phyloP scores from a whole-genome alignment of 2,113 vertebrate species.

The Chaenogobius annularis region DNA sequence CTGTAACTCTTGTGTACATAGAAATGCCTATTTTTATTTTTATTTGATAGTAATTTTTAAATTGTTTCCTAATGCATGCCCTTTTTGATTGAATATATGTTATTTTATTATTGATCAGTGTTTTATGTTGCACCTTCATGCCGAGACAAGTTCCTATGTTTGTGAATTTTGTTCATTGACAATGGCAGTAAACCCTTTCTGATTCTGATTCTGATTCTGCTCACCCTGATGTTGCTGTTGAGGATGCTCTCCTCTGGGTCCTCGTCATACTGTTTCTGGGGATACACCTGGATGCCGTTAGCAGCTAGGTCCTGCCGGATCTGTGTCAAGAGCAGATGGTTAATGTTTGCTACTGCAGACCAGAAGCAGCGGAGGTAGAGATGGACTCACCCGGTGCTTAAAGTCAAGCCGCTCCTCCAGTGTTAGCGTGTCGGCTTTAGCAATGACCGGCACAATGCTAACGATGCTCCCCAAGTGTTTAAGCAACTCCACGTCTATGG shows the following conservation, averaged over 20 bases:
- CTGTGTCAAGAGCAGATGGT: slow-evolving; percentile 63
- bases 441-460: slow-evolving; percentile 87
- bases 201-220: too few species aligned
- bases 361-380: background rate
- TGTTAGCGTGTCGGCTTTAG: slow-evolving; percentile 88
- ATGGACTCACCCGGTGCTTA: slow-evolving; percentile 81
- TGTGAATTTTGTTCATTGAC: too few species aligned
- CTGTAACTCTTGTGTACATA: too few species aligned
- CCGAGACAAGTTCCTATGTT: too few species aligned
- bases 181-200: too few species aligned
- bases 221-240: slow-evolving; percentile 90
- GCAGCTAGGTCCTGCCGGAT: slow-evolving; percentile 87
- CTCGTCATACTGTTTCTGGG: slow-evolving; percentile 87
- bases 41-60: too few species aligned
- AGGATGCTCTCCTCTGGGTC: slow-evolving; percentile 82
- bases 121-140: too few species aligned
- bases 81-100: too few species aligned
- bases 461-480: slow-evolving; percentile 84
- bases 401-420: slow-evolving; percentile 87
- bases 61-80: too few species aligned
- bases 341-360: background rate
- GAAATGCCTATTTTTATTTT: too few species aligned
- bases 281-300: slow-evolving; percentile 87
- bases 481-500: slow-evolving; percentile 89
- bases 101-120: too few species aligned